Conservation (phyloP, 2,888 invertebrate genomes). For the Brenthis ino region DNA sequence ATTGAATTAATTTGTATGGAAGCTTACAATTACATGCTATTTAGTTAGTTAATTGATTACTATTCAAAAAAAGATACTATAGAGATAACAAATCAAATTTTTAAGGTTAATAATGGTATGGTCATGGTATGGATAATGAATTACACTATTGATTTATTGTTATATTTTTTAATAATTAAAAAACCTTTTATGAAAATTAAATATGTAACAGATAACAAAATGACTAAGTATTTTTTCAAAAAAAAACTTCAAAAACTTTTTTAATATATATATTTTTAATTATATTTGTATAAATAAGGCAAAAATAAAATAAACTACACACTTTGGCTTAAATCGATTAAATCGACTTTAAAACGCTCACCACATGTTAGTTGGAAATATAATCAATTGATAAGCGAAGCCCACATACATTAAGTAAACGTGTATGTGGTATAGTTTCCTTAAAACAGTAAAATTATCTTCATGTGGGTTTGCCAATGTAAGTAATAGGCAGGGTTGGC, state of each 20-base stretch:
- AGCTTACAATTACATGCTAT: slow-evolving; percentile 33
- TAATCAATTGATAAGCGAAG: slow-evolving; percentile 33
- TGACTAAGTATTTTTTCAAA: too few species aligned
- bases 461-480: slow-evolving; percentile 55
- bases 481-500: slow-evolving; percentile 12
- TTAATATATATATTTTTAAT: too few species aligned
- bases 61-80: background rate
- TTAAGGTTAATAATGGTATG: too few species aligned
- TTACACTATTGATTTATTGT: too few species aligned
- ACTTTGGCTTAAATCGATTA: too few species aligned
- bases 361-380: slow-evolving; percentile 44
- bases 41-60: slow-evolving; percentile 24
- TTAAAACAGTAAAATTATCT: slow-evolving; percentile 58
- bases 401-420: slow-evolving; percentile 43
- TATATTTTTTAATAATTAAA: too few species aligned
- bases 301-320: slow-evolving; percentile 37
- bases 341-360: slow-evolving; percentile 43
- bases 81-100: background rate
- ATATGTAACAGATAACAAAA: too few species aligned
- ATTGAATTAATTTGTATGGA: slow-evolving; percentile 36
- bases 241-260: too few species aligned
- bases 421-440: slow-evolving; percentile 41
- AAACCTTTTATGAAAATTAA: too few species aligned
- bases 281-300: background rate
- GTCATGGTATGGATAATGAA: too few species aligned